Base-by-base conservation (phyloP, 2,797 vertebrate species). In the Oreochromis grahami region DNA sequence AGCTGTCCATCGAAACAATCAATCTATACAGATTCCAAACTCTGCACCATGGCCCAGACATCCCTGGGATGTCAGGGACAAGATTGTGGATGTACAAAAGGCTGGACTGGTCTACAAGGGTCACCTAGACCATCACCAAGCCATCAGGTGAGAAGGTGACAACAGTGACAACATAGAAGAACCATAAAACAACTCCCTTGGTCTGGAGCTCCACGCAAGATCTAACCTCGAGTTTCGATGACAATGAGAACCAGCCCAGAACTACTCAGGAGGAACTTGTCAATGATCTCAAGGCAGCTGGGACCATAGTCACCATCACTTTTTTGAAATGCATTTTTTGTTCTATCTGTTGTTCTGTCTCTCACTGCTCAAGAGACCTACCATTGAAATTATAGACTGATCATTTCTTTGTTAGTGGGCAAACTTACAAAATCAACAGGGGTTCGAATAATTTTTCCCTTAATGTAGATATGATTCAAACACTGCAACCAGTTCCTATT, bases 381-480 rank as follows among this genome's bases (percentile, higher is more conserved):
- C 56, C 29, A 19, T 4, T 60, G 56, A 60, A 58, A 34, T 34
- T 60, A 60, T 34, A 19, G 56, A 60, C 56, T 0, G 56, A 60
- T 60, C 34, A 11, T 60, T 34, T 60, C 29, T 60, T 60, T 60
- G 29, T 60, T 34, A 60, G 56, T 60, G 17, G 32, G 17, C 6
- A 0, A 34, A 60, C 56, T 36, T 60, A 60, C 32, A 36, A 60
- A 34, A 12, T 36, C 32, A 60, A 4, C 56, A 19, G 0, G 56
- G 4, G 32, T 34, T 60, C 11, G 32, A 60, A 60, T 60, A 36
- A 1, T 60, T 60, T 60, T 60, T n/a, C 56, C 56, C 19, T 60
- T 34, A 60, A 7, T n/a, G 56, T 36, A 63, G 58, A 63, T 36
- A 36, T 63, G 58, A 63, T 63, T 63, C 58, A 63, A 63, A 36